Percentiles rank a stretch among this genome's conserved stretches.
These are phyloP conservation scores for Coenonympha glycerion DNA, from an alignment of 2,888 invertebrate genomes.

Conservation along the genomic window DNA sequence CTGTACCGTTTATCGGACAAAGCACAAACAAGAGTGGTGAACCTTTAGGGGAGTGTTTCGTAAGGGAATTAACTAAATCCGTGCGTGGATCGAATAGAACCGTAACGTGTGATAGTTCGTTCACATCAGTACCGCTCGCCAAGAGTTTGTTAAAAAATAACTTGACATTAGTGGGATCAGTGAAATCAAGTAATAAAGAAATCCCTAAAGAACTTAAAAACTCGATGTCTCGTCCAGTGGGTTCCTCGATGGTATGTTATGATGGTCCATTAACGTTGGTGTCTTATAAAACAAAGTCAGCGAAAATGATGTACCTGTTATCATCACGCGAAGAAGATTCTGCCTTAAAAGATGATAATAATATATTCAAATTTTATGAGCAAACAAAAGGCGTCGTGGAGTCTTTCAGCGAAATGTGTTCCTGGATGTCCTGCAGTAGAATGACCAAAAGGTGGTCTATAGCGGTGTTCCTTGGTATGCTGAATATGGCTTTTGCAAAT, in stretches of 20 bases:
- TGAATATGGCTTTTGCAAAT: neutral
- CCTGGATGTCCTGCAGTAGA: neutral
- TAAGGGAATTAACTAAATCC: neutral
- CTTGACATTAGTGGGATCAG: neutral
- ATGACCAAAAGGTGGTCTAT: neutral
- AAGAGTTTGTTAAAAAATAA: neutral
- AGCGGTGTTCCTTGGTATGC: neutral
- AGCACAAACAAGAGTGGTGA: neutral
- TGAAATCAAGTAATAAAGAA: neutral
- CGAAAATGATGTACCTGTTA: neutral
- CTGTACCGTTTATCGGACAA: neutral
- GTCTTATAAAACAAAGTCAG: neutral
- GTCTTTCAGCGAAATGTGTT: neutral
- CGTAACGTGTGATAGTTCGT: neutral
- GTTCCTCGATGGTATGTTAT: neutral
- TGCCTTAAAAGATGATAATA: neutral
- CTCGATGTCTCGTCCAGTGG: neutral
- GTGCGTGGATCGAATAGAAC: neutral
- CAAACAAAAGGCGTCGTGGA: neutral
- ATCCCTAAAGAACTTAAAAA: neutral
- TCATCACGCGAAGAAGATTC: neutral
- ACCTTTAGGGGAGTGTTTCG: neutral
- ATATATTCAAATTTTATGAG: neutral
- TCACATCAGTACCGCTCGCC: neutral
- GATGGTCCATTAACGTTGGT: neutral